Percentiles rank a stretch among this genome's conserved stretches.
phyloP scores from a whole-genome alignment of 2,113 vertebrate genomes.

The Cathartes aura region DNA sequence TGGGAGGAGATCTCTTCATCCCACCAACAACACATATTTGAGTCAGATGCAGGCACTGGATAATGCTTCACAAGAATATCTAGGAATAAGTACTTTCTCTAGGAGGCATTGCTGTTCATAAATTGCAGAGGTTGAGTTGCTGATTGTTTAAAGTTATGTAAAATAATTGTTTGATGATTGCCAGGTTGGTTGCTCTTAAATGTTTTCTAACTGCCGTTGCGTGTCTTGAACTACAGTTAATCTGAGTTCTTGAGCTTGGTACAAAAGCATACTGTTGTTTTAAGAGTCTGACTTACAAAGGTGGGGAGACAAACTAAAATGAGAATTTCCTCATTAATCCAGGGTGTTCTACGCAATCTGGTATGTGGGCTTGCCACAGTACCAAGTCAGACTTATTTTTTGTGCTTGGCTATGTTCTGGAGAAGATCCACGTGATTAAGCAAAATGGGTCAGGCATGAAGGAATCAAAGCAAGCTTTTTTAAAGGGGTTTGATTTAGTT shows the following conservation, averaged over 20 bases:
- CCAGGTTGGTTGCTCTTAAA: neutral
- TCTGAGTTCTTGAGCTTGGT: neutral
- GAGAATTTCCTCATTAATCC: neutral
- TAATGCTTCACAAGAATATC: neutral
- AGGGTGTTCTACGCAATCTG: neutral
- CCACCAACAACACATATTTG: neutral
- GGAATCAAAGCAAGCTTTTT: conserved; percentile 40
- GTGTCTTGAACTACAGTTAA: neutral
- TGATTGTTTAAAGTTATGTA: neutral
- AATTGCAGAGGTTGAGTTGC: neutral
- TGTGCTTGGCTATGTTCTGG: neutral
- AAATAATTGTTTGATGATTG: neutral
- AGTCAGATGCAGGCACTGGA: neutral
- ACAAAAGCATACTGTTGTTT: neutral
- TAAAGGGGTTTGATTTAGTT: neutral
- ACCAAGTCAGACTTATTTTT: neutral
- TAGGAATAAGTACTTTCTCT: neutral
- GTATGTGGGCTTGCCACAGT: neutral
- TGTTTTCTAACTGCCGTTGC: neutral
- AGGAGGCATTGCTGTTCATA: neutral
- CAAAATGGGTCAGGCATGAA: conserved; percentile 7
- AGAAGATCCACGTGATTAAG: conserved; percentile 11
- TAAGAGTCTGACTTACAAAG: neutral
- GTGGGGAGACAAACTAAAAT: neutral
- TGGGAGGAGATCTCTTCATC: neutral